Percentiles rank a stretch among this genome's conserved stretches.
Evolutionary conservation across 2,888 invertebrate genomes (phyloP).

Genomic region (Hydroisotoma schaefferi): DNA sequence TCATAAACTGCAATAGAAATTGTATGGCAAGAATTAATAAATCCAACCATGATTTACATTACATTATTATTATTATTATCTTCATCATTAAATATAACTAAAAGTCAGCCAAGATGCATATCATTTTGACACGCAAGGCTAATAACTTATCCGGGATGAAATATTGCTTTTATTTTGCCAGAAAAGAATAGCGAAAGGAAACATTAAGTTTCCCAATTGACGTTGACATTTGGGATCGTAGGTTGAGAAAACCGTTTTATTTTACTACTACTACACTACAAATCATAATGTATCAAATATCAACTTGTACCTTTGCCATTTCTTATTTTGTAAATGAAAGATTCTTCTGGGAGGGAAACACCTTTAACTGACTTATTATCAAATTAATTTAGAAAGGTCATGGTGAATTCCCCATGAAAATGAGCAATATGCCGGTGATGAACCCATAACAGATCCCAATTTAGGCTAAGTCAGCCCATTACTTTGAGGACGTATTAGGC

Average conservation of each 20-base stretch:
- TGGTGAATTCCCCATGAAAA: too few relatives aligned
- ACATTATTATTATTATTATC: neutral
- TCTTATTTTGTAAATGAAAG: neutral
- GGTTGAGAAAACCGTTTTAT: neutral
- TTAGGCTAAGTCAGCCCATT: conserved; percentile 46
- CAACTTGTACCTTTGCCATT: neutral
- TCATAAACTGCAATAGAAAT: neutral
- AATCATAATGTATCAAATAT: too few relatives aligned
- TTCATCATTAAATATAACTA: neutral
- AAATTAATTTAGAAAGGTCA: conserved; percentile 48
- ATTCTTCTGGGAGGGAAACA: conserved; percentile 1
- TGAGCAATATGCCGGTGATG: neutral
- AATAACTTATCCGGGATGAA: too few relatives aligned
- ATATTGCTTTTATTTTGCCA: too few relatives aligned
- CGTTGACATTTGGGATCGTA: too few relatives aligned
- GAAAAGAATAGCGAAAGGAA: too few relatives aligned
- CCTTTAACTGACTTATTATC: conserved; percentile 9
- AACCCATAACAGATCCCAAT: conserved; percentile 30
- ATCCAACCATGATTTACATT: neutral
- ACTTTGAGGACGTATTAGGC: conserved; percentile 46
- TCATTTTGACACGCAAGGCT: conserved; percentile 5
- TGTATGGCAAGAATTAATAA: neutral
- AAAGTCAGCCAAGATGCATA: neutral
- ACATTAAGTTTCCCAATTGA: too few relatives aligned
- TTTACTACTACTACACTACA: neutral